A percentile compares a stretch with the other conserved stretches of the same genome.
Conservation (phyloP, 2,888 invertebrate species). For the Lithophane socia region DNA sequence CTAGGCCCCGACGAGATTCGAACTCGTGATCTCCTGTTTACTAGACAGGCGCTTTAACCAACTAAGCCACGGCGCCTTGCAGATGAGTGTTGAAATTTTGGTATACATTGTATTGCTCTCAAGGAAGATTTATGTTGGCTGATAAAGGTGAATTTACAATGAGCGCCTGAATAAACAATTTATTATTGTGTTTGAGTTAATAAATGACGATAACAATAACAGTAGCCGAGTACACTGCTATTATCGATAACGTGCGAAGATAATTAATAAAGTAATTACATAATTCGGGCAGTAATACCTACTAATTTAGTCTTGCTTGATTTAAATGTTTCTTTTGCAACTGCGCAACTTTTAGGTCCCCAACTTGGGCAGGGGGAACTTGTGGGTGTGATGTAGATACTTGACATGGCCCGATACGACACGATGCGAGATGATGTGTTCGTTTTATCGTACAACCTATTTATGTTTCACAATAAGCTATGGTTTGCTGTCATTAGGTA, state of each 20-base stretch:
- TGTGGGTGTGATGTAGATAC: neutral
- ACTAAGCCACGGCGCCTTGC: constrained; percentile 93
- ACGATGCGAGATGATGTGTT: neutral
- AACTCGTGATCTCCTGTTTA: constrained; percentile 95
- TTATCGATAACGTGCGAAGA: constrained; percentile 29
- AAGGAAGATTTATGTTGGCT: constrained; percentile 13
- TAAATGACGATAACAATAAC: constrained; percentile 37
- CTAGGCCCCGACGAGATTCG: constrained; percentile 93
- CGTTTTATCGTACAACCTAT: neutral
- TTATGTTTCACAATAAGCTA: neutral
- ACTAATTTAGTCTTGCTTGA: constrained; percentile 12
- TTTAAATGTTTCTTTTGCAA: constrained; percentile 8
- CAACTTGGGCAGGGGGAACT: neutral
- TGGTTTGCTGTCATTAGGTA: neutral
- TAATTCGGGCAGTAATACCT: constrained; percentile 2
- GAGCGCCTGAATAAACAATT: constrained; percentile 35
- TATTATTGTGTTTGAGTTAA: constrained; percentile 18
- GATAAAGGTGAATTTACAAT: constrained; percentile 42
- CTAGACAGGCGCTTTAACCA: constrained; percentile 94
- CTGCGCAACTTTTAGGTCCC: neutral
- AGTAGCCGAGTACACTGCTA: constrained; percentile 12
- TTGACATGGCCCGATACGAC: neutral
- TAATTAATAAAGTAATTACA: too few relatives aligned
- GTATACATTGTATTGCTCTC: constrained; percentile 2
- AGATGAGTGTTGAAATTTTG: constrained; percentile 62